These are phyloP conservation scores for Pseudochaenichthys georgianus DNA, from an alignment of 2,797 vertebrate genomes.

Conservation along the genomic window DNA sequence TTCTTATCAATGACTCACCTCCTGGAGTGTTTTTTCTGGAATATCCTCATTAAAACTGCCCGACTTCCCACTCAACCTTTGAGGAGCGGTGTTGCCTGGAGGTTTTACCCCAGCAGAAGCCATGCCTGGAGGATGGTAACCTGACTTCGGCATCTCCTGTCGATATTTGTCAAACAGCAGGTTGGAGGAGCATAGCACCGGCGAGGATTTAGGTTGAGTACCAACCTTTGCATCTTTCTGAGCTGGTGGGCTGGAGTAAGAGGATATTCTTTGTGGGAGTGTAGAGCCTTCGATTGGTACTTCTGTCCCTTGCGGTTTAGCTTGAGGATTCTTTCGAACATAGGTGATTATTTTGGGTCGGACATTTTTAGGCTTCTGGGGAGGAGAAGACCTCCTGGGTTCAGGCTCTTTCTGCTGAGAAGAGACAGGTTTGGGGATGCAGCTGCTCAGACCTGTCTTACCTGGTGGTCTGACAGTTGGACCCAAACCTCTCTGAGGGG, in stretches of 20 bases:
- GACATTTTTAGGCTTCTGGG: constrained; percentile 91
- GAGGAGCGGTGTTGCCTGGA: constrained; percentile 79
- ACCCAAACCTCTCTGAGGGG: constrained; percentile 73
- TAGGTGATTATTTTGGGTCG: constrained; percentile 98
- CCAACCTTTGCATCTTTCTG: constrained; percentile 65
- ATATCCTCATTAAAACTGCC: constrained; percentile 87
- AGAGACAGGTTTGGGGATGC: constrained; percentile 89
- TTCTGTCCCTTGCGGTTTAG: constrained; percentile 81
- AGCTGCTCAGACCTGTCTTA: constrained; percentile 84
- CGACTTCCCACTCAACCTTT: constrained; percentile 84
- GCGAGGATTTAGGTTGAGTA: constrained; percentile 77
- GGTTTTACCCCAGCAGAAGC: constrained; percentile 86
- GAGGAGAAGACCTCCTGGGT: constrained; percentile 72
- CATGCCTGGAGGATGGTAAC: constrained; percentile 84
- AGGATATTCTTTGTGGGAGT: constrained; percentile 76
- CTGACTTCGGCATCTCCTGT: constrained; percentile 90
- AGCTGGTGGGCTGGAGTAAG: constrained; percentile 77
- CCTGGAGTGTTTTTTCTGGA: constrained; percentile 84
- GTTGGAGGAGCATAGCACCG: constrained; percentile 78
- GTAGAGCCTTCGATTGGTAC: constrained; percentile 70
- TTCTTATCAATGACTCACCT: constrained; percentile 67
- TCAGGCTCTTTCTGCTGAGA: constrained; percentile 82
- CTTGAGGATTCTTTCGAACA: constrained; percentile 90
- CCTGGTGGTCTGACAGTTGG: constrained; percentile 83
- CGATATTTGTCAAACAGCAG: constrained; percentile 90